phyloP scores from a whole-genome alignment of 2,113 vertebrate genomes.

The Mohoua ochrocephala region DNA sequence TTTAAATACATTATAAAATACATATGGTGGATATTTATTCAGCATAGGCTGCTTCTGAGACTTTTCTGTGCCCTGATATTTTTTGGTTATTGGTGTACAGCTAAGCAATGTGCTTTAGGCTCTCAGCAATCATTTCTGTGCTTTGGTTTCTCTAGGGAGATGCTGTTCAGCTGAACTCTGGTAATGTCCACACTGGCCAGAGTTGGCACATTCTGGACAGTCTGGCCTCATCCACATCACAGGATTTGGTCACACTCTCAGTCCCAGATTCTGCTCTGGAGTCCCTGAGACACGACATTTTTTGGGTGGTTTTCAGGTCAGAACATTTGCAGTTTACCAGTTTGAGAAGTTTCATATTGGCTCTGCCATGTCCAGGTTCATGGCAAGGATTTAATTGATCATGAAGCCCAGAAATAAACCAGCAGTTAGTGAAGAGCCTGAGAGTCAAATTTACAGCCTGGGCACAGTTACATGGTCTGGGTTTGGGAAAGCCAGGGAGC shows the following conservation, averaged over 20 bases:
- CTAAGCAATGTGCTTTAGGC: background rate
- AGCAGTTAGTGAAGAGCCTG: too few relatives aligned
- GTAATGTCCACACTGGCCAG: background rate
- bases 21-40: background rate
- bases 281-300: rapidly evolving
- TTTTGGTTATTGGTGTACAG: background rate
- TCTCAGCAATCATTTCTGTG: background rate
- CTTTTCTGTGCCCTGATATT: background rate
- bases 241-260: background rate
- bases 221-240: background rate
- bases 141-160: background rate
- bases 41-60: background rate
- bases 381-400: background rate
- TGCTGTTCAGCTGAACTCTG: background rate
- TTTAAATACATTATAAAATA: background rate
- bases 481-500: background rate
- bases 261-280: background rate
- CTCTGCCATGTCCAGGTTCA: background rate
- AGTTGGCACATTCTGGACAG: background rate
- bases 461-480: background rate
- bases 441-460: background rate
- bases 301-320: background rate
- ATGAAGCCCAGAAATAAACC: background rate
- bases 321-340: background rate
- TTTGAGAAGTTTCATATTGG: background rate